Percentiles rank a stretch among this genome's conserved stretches.
Evolutionary conservation across 2,113 vertebrate genomes (phyloP).

Genomic region (Parus major): DNA sequence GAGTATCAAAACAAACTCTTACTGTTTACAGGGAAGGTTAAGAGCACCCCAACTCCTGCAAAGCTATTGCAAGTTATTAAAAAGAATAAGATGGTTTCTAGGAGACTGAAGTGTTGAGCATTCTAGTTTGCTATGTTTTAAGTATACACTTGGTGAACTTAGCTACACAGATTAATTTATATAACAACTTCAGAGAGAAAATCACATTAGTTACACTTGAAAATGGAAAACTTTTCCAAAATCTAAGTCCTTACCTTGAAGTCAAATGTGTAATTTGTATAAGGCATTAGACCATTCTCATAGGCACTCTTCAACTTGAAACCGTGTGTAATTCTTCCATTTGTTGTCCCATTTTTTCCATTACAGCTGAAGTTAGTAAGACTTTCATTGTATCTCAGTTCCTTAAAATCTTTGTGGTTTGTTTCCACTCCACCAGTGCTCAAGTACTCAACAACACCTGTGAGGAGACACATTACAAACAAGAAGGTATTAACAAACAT

Average conservation of each 20-base stretch:
- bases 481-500: background rate
- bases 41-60: background rate
- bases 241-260: constrained; percentile 84
- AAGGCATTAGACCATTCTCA: constrained; percentile 97
- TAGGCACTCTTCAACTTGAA: constrained; percentile 99
- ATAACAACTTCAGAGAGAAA: background rate
- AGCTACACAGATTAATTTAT: background rate
- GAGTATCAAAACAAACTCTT: background rate
- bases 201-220: background rate
- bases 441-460: constrained; percentile 97
- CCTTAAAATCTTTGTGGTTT: constrained; percentile 99
- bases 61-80: background rate
- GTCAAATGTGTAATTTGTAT: constrained; percentile 97
- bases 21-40: background rate
- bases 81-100: background rate
- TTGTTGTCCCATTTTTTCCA: constrained; percentile 92
- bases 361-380: constrained; percentile 98
- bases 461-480: background rate
- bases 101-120: background rate
- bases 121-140: background rate
- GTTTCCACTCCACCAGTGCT: constrained; percentile 95
- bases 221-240: background rate
- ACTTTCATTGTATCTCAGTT: constrained; percentile 95
- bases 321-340: constrained; percentile 94
- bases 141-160: background rate